These are phyloP conservation scores for Myathropa florea DNA, from an alignment of 2,888 invertebrate species.

Conservation along the genomic window DNA sequence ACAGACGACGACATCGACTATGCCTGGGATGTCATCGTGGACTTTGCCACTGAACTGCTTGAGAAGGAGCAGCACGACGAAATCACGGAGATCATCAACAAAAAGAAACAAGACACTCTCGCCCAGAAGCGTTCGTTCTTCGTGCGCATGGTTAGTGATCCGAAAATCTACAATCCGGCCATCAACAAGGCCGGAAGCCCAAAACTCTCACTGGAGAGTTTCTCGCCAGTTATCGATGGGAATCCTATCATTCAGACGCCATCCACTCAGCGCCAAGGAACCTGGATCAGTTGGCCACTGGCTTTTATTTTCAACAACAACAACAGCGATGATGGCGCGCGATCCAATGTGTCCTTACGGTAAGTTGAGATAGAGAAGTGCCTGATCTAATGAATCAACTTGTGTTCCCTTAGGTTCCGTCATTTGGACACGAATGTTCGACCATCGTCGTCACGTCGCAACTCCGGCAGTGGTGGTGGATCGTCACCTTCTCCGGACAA, in stretches of 20 bases:
- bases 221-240: conserved; percentile 76
- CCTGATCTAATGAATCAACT: background rate
- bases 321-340: conserved; percentile 84
- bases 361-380: conserved; percentile 78
- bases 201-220: conserved; percentile 78
- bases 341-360: conserved; percentile 90
- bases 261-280: conserved; percentile 82
- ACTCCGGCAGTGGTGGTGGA: conserved; percentile 84
- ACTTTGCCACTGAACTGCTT: conserved; percentile 89
- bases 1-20: conserved; percentile 91
- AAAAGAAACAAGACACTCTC: conserved; percentile 89
- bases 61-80: conserved; percentile 87
- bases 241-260: conserved; percentile 79
- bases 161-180: conserved; percentile 96
- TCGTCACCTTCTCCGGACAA: conserved; percentile 85
- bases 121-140: conserved; percentile 97
- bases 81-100: conserved; percentile 87
- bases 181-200: conserved; percentile 89
- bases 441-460: conserved; percentile 84
- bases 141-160: conserved; percentile 98
- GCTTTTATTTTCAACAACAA: conserved; percentile 90
- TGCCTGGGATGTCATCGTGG: conserved; percentile 92
- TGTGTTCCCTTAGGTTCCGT: conserved; percentile 85
- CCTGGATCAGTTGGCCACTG: conserved; percentile 96
- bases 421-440: conserved; percentile 93